These are phyloP conservation scores for Orthonyx spaldingii DNA, from an alignment of 2,113 vertebrate species.

Conservation along the genomic window DNA sequence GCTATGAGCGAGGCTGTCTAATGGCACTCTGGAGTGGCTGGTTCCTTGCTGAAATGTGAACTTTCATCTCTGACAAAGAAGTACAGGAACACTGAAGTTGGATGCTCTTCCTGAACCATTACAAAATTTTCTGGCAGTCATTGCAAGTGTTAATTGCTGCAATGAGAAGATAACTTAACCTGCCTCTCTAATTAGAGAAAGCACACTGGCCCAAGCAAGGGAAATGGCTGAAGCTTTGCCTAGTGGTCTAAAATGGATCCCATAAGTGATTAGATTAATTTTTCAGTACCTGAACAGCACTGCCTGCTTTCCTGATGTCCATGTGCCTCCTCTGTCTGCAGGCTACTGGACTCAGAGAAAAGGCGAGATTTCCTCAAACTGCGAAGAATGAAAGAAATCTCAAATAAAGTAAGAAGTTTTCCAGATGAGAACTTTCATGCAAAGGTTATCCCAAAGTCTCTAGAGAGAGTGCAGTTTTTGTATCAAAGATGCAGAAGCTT, in stretches of 20 bases:
- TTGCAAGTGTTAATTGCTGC: conserved; percentile 43
- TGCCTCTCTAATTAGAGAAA: conserved; percentile 31
- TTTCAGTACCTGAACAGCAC: background rate
- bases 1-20: background rate
- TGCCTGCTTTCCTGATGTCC: background rate
- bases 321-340: background rate
- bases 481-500: background rate
- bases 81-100: conserved; percentile 24
- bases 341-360: background rate
- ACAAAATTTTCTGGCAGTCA: conserved; percentile 43
- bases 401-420: background rate
- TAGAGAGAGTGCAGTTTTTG: background rate
- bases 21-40: conserved; percentile 4
- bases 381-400: background rate
- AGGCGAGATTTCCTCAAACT: background rate
- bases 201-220: background rate
- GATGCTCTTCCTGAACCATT: conserved; percentile 49
- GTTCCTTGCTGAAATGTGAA: conserved; percentile 18
- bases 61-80: conserved; percentile 28
- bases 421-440: background rate
- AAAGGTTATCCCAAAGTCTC: background rate
- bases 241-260: background rate
- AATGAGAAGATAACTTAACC: conserved; percentile 34
- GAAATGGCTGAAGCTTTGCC: background rate
- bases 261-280: background rate